Percentiles rank a stretch among this genome's conserved stretches.
phyloP scores from a whole-genome alignment of 2,113 vertebrate genomes.

The Leptodactylus fuscus region DNA sequence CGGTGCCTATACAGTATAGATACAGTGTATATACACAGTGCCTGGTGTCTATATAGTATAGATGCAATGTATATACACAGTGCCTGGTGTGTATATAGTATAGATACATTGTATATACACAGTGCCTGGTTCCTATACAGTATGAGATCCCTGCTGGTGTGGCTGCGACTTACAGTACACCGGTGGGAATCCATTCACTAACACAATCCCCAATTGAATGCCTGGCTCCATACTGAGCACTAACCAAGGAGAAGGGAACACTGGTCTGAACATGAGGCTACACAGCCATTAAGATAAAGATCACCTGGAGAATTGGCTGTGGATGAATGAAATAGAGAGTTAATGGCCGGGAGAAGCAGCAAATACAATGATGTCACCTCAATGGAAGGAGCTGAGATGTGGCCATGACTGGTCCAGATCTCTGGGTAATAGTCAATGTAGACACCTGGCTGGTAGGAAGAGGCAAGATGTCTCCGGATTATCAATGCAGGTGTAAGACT shows the following conservation, averaged over 20 bases:
- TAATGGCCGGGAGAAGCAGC: neutral
- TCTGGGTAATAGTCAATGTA: neutral
- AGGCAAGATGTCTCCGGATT: neutral
- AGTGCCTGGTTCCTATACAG: too few species aligned
- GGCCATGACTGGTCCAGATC: neutral
- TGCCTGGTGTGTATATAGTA: too few species aligned
- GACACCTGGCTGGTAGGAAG: neutral
- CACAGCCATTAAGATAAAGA: neutral
- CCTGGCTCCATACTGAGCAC: constrained; percentile 3
- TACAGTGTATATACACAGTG: too few species aligned
- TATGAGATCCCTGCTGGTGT: neutral
- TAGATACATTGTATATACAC: too few species aligned
- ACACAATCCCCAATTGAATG: constrained; percentile 9
- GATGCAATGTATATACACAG: too few species aligned
- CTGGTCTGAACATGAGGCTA: constrained; percentile 25
- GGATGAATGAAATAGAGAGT: neutral
- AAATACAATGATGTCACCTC: neutral
- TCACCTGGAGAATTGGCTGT: neutral
- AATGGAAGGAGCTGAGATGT: neutral
- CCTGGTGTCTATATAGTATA: too few species aligned
- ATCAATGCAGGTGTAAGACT: constrained; percentile 31
- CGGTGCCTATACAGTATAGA: too few species aligned
- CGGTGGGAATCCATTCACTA: neutral
- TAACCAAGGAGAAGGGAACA: constrained; percentile 26
- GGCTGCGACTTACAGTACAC: neutral